Evolutionary conservation across 1,140 invertebrate genomes (phyloP).

Genomic region (Leptinotarsa defecta): DNA sequence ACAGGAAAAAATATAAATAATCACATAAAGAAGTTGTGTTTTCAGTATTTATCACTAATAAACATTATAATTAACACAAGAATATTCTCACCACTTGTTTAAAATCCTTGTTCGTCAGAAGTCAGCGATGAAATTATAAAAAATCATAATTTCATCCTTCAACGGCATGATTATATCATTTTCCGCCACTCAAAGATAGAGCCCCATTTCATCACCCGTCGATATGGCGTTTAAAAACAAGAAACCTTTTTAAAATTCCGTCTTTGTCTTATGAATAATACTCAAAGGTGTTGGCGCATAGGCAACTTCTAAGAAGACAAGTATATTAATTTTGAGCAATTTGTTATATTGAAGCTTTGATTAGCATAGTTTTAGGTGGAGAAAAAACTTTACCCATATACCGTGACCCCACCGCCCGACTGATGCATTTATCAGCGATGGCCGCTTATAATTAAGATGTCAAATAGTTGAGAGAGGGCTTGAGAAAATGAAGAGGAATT

Average conservation of each 20-base stretch:
- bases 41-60: too few relatives aligned
- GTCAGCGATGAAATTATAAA: too few relatives aligned
- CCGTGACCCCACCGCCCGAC: not conserved
- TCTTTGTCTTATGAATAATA: conserved; percentile 14
- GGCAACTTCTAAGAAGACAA: conserved; percentile 17
- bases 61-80: too few relatives aligned
- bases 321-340: conserved; percentile 39
- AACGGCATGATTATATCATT: too few relatives aligned
- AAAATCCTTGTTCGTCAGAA: too few relatives aligned
- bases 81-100: too few relatives aligned
- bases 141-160: too few relatives aligned
- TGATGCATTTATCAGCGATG: conserved; percentile 42
- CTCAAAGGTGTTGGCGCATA: conserved; percentile 15
- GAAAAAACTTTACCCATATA: conserved; percentile 24
- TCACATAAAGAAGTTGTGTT: too few relatives aligned
- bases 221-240: not conserved
- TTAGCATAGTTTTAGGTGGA: conserved; percentile 45
- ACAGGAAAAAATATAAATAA: too few relatives aligned
- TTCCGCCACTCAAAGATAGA: too few relatives aligned
- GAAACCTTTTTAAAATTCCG: conserved; percentile 10
- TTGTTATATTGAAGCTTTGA: conserved; percentile 42
- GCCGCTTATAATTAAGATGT: conserved; percentile 48
- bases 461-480: conserved; percentile 8
- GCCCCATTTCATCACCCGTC: too few relatives aligned
- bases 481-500: not conserved